Evolutionary conservation across 2,113 vertebrate genomes (phyloP).

Genomic region (Prochilodus magdalenae): DNA sequence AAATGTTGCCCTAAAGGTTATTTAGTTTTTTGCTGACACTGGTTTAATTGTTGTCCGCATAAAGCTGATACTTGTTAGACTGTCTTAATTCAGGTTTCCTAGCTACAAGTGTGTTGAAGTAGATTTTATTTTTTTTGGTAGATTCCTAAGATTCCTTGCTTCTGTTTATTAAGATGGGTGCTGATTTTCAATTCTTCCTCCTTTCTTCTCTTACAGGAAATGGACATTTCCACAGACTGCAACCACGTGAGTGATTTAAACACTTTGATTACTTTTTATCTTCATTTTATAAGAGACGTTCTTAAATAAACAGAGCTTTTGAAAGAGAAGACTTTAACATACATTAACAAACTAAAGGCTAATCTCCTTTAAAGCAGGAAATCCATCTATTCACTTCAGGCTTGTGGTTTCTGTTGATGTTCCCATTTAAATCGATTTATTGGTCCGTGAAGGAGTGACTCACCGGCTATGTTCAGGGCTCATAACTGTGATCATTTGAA

Average conservation of each 20-base stretch:
- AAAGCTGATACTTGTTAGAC: too few species aligned
- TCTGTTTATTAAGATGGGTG: background rate
- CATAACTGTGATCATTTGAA: background rate
- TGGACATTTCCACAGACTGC: slow-evolving; percentile 91
- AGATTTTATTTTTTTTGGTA: too few species aligned
- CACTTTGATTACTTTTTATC: slow-evolving; percentile 5
- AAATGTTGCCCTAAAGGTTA: too few species aligned
- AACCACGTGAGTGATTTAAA: slow-evolving; percentile 92
- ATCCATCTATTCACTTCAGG: background rate
- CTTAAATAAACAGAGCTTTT: background rate
- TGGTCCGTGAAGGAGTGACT: background rate
- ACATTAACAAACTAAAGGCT: background rate
- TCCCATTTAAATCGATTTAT: background rate
- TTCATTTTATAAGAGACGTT: background rate
- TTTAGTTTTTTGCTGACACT: too few species aligned
- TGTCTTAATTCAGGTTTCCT: too few species aligned
- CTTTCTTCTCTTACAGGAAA: slow-evolving; percentile 80
- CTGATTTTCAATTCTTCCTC: background rate
- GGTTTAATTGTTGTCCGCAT: too few species aligned
- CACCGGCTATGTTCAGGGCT: background rate
- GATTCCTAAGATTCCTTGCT: too few species aligned
- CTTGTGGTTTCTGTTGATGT: background rate
- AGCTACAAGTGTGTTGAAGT: too few species aligned
- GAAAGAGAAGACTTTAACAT: background rate
- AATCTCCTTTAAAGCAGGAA: background rate